Conservation (phyloP, 1,140 invertebrate species). For the Monomorium pharaonis region DNA sequence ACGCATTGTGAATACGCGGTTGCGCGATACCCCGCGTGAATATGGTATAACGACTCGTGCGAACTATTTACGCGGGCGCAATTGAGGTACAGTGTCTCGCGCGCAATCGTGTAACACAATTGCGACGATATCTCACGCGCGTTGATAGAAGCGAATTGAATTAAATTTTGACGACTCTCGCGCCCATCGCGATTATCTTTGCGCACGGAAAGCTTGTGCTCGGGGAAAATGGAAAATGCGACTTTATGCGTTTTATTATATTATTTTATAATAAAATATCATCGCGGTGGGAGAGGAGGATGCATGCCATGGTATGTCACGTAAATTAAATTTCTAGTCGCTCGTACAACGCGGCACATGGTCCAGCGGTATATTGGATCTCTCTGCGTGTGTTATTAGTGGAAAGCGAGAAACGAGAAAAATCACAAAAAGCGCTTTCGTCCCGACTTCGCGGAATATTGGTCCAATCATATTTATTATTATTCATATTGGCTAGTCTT, state of each 20-base stretch:
- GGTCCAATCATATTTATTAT: background rate
- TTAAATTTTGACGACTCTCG: background rate
- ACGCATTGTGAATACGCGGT: constrained; percentile 27
- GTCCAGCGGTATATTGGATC: background rate
- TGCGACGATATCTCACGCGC: constrained; percentile 13
- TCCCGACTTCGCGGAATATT: background rate
- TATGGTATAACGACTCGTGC: constrained; percentile 45
- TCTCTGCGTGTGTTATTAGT: background rate
- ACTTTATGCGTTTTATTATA: constrained; percentile 17
- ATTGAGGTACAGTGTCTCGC: background rate
- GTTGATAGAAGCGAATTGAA: constrained; percentile 45
- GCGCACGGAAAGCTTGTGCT: constrained; percentile 1
- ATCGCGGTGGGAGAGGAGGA: background rate
- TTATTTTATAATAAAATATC: constrained; percentile 28
- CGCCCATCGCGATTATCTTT: background rate
- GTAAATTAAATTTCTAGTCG: constrained; percentile 45
- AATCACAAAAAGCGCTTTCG: background rate
- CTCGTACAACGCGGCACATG: background rate
- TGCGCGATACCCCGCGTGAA: constrained; percentile 43
- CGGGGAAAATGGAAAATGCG: background rate
- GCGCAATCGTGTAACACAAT: constrained; percentile 49
- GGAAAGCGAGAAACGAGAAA: background rate
- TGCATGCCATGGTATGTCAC: background rate
- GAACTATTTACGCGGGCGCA: constrained; percentile 30
- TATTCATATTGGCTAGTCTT: background rate